A percentile compares a stretch with the other conserved stretches of the same genome.
Evolutionary conservation across 2,888 invertebrate species (phyloP).

Genomic region (Criorhina ranunculi): DNA sequence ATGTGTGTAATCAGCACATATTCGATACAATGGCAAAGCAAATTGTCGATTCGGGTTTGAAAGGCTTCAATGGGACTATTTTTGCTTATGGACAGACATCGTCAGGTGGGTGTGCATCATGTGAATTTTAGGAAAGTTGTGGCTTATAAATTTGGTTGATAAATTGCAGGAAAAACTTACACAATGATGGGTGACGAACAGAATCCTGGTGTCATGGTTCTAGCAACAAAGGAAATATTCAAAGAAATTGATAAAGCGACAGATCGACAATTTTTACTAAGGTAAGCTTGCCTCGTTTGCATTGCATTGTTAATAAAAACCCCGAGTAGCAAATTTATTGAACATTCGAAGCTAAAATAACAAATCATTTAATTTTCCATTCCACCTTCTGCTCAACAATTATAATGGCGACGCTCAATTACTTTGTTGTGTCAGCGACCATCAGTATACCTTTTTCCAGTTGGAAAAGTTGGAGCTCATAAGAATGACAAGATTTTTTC

Average conservation of each 20-base stretch:
- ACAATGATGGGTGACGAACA: slow-evolving; percentile 91
- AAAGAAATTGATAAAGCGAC: slow-evolving; percentile 87
- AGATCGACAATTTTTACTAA: slow-evolving; percentile 90
- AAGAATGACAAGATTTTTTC: too few relatives aligned
- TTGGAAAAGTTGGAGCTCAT: too few relatives aligned
- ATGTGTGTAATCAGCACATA: slow-evolving; percentile 87
- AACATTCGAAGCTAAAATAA: too few relatives aligned
- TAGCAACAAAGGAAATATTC: slow-evolving; percentile 90
- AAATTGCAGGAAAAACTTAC: slow-evolving; percentile 87
- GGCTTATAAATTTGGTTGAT: background rate
- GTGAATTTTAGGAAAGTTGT: background rate
- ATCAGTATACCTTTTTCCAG: too few relatives aligned
- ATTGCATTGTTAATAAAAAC: too few relatives aligned
- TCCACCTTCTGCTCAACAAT: too few relatives aligned
- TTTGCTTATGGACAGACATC: slow-evolving; percentile 97
- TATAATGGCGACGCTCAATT: too few relatives aligned
- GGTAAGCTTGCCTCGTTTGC: too few relatives aligned
- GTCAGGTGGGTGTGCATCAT: slow-evolving; percentile 86
- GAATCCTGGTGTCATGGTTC: slow-evolving; percentile 90
- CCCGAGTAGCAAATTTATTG: too few relatives aligned
- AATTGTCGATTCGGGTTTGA: slow-evolving; percentile 89
- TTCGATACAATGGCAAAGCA: slow-evolving; percentile 89
- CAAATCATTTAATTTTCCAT: too few relatives aligned
- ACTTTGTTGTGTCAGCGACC: too few relatives aligned
- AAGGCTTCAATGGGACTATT: slow-evolving; percentile 93